A percentile compares a stretch with the other conserved stretches of the same genome.
phyloP scores from a whole-genome alignment of 2,888 invertebrate species.

The Hirtodrosophila cameraria region DNA sequence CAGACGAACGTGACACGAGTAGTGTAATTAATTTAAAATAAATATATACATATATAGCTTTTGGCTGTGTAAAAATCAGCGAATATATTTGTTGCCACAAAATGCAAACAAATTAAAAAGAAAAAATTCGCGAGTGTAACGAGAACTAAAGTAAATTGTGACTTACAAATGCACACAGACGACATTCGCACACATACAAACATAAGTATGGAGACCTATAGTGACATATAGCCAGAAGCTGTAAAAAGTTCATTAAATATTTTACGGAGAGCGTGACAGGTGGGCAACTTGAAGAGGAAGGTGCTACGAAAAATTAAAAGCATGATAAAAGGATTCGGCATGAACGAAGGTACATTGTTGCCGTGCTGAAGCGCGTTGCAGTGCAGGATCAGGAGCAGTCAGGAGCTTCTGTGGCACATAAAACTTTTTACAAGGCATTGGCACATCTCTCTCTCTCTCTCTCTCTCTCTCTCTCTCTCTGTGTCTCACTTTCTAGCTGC shows the following conservation, averaged over 20 bases:
- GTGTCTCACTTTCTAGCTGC: neutral
- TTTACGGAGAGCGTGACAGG: slow-evolving; percentile 56
- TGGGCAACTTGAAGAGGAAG: slow-evolving; percentile 46
- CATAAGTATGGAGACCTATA: slow-evolving; percentile 7
- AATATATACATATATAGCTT: neutral
- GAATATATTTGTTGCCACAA: neutral
- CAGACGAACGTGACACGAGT: neutral
- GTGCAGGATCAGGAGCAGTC: slow-evolving; percentile 22
- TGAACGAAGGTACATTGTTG: slow-evolving; percentile 66
- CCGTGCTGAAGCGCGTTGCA: slow-evolving; percentile 8
- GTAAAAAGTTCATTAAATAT: slow-evolving; percentile 74
- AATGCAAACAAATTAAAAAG: slow-evolving; percentile 13
- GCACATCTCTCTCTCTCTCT: slow-evolving; percentile 2
- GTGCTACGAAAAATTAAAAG: slow-evolving; percentile 75
- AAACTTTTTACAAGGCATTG: slow-evolving; percentile 61
- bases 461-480: neutral
- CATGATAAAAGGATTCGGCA: slow-evolving; percentile 70
- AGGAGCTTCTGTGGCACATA: slow-evolving; percentile 49
- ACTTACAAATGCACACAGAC: neutral
- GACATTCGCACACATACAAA: neutral
- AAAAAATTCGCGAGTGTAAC: slow-evolving; percentile 2
- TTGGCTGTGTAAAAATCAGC: slow-evolving; percentile 6
- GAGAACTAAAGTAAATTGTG: slow-evolving; percentile 12
- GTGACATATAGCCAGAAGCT: slow-evolving; percentile 39
- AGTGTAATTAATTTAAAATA: neutral